Base-by-base conservation (phyloP, 2,797 vertebrate genomes). In the Chelmon rostratus region DNA sequence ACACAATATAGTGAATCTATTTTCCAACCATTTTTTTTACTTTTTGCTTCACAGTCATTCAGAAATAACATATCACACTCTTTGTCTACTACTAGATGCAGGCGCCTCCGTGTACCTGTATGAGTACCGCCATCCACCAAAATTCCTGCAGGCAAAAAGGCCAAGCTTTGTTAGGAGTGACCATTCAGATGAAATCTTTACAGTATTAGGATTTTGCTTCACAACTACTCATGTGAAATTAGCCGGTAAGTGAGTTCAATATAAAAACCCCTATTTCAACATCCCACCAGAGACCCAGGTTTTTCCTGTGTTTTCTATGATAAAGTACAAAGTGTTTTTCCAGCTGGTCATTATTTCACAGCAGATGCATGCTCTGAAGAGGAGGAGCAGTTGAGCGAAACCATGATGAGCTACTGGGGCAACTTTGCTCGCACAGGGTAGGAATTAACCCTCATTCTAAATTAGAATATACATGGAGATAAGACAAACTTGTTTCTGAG, bases 371-470 rank as follows among this genome's bases (percentile, higher is more conserved):
- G 94, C 53, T 44, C 86, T 1, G 86, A 96, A 72, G 94, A 96
- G 21, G 96, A 97, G 33, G 56, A 87, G 69, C 63, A 88, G 37
- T 73, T 97, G 0, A 95, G 92, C 89, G 92, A 61, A 92, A 92
- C 70, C 33, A 3, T 96, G 74, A 97, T 96, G 96, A 93, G 78
- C 70, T 96, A 96, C 82, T 97, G 96, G 96, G 95, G 89, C 31
- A 97, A 96, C 91, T 97, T 97, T 91, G 96, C 96, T 83, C 91
- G 77, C 21, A 96, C 86, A 56, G 96, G 96, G 96, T 97, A 91
- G 79, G 87, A 79, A 49, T 53, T 8, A 15, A n/a, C 6, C 2
- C 11, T 71, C 2, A 47, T 42, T 38, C 6, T n/a, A 52, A 13
- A 4, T 49, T 12, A 54, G 6, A 15, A n/a, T 57, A 13, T 8